phyloP scores from a whole-genome alignment of 2,113 vertebrate genomes.

The Acanthisitta chloris region DNA sequence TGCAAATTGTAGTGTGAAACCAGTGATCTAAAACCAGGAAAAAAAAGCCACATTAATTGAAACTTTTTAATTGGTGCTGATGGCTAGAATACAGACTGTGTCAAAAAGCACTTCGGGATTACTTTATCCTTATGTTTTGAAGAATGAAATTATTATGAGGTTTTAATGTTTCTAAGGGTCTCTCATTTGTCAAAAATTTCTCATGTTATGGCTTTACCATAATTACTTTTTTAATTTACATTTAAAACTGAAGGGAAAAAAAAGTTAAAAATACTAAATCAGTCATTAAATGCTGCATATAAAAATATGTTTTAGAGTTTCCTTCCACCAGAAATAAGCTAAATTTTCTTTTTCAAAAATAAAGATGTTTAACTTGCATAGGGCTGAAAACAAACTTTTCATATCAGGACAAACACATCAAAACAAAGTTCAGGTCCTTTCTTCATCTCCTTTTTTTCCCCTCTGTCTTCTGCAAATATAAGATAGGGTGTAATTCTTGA shows the following conservation, averaged over 20 bases:
- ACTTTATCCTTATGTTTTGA: not conserved
- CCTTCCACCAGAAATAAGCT: not conserved
- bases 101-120: not conserved
- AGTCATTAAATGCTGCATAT: not conserved
- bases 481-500: not conserved
- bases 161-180: not conserved
- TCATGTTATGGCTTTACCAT: not conserved
- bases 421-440: not conserved
- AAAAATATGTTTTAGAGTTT: rapidly evolving
- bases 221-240: not conserved
- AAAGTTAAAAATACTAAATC: not conserved
- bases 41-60: not conserved
- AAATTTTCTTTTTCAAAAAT: not conserved
- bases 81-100: not conserved
- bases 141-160: not conserved
- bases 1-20: conserved; percentile 89
- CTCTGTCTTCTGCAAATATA: not conserved
- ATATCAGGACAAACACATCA: not conserved
- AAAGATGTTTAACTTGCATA: not conserved
- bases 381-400: not conserved
- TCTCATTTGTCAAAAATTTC: not conserved
- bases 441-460: not conserved
- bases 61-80: not conserved
- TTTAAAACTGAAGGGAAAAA: not conserved
- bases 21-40: conserved; percentile 79